Evolutionary conservation across 2,113 vertebrate genomes (phyloP).

Genomic region (Silurus asotus): DNA sequence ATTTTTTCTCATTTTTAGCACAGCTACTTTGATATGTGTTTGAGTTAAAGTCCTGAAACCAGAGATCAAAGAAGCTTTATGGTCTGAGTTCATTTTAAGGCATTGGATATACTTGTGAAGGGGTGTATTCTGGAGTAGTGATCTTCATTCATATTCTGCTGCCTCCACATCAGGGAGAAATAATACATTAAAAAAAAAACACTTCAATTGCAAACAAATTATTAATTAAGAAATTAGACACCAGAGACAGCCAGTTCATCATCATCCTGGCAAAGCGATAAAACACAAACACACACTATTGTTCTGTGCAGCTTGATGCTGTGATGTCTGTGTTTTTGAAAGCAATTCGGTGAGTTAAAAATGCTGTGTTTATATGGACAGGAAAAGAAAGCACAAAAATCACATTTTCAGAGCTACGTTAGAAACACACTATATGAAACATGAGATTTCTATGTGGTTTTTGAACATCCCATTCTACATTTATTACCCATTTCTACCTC

Average conservation of each 20-base stretch:
- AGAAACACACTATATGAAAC: background rate
- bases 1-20: slow-evolving; percentile 26
- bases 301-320: background rate
- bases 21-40: background rate
- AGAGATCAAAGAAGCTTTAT: background rate
- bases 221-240: background rate
- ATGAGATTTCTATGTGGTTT: no score
- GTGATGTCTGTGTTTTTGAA: background rate
- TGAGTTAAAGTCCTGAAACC: background rate
- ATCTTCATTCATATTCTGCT: background rate
- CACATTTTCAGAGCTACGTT: background rate
- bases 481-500: no score
- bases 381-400: background rate
- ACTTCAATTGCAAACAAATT: background rate
- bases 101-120: background rate
- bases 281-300: background rate
- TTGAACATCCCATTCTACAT: no score
- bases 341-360: background rate
- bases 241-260: background rate
- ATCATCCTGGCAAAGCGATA: background rate
- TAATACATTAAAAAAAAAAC: background rate
- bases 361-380: background rate
- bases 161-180: background rate
- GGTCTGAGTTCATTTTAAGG: background rate
- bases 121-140: background rate